A percentile compares a stretch with the other conserved stretches of the same genome.
These are phyloP conservation scores for Malurus elegans DNA, from an alignment of 2,113 vertebrate genomes.

Conservation along the genomic window DNA sequence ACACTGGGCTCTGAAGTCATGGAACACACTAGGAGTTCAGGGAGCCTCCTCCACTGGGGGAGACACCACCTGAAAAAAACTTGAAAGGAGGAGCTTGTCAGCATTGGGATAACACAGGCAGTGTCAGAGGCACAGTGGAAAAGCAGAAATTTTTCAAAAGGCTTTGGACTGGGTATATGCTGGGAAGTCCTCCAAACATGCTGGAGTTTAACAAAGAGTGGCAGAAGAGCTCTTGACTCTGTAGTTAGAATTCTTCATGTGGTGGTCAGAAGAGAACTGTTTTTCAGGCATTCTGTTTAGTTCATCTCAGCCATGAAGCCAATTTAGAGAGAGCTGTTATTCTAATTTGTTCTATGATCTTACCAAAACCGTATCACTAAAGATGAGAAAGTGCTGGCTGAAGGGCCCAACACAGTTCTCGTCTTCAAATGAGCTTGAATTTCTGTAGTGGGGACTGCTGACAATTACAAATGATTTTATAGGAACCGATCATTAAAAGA, in stretches of 20 bases:
- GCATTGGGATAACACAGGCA: background rate
- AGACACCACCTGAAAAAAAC: background rate
- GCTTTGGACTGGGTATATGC: background rate
- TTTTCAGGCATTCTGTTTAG: background rate
- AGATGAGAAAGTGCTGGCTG: background rate
- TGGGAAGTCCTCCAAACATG: background rate
- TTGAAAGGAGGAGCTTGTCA: background rate
- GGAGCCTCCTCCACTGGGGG: background rate
- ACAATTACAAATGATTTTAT: background rate
- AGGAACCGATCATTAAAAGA: background rate
- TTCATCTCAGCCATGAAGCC: background rate
- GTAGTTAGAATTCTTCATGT: background rate
- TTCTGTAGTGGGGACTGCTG: background rate
- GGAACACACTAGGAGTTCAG: background rate
- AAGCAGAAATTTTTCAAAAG: background rate
- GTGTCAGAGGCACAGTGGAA: background rate
- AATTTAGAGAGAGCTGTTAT: background rate
- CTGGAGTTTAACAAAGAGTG: background rate
- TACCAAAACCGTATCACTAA: background rate
- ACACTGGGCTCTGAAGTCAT: background rate
- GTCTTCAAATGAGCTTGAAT: background rate
- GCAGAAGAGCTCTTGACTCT: background rate
- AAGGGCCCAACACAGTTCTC: background rate
- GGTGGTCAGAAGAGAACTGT: background rate
- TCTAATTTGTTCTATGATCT: background rate